phyloP scores from a whole-genome alignment of 2,797 vertebrate species.

The Astyanax mexicanus region DNA sequence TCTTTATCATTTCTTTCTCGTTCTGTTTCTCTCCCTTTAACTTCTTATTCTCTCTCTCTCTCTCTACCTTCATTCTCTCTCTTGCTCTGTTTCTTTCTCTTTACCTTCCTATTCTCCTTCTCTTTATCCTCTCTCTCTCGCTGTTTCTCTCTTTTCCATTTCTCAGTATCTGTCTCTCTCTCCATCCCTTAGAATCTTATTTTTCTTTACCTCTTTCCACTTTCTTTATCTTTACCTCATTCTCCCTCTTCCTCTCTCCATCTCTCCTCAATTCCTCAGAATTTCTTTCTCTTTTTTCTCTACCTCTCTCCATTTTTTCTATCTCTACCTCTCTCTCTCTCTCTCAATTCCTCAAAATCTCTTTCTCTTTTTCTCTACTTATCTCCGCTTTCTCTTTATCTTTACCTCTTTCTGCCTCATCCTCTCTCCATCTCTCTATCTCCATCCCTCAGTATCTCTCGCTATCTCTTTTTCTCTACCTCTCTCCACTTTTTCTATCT shows the following conservation, averaged over 20 bases:
- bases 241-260: conserved; percentile 36
- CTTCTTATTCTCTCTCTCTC: too few species aligned
- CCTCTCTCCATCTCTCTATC: conserved; percentile 33
- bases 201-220: conserved; percentile 26
- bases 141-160: not conserved
- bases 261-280: too few species aligned
- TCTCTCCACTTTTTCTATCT: too few species aligned
- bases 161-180: not conserved
- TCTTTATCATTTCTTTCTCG: not conserved
- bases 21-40: too few species aligned
- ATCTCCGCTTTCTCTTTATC: conserved; percentile 27
- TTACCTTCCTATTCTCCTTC: conserved; percentile 21
- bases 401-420: conserved; percentile 30
- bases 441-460: too few species aligned
- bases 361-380: conserved; percentile 36
- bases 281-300: conserved; percentile 34
- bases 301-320: conserved; percentile 15
- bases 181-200: too few species aligned
- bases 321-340: conserved; percentile 33
- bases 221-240: conserved; percentile 28
- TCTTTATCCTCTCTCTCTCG: not conserved
- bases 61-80: not conserved
- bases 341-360: conserved; percentile 15
- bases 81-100: conserved; percentile 30
- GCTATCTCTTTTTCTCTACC: conserved; percentile 30